Evolutionary conservation across 2,113 vertebrate species (phyloP).

Genomic region (Argyrosomus japonicus): DNA sequence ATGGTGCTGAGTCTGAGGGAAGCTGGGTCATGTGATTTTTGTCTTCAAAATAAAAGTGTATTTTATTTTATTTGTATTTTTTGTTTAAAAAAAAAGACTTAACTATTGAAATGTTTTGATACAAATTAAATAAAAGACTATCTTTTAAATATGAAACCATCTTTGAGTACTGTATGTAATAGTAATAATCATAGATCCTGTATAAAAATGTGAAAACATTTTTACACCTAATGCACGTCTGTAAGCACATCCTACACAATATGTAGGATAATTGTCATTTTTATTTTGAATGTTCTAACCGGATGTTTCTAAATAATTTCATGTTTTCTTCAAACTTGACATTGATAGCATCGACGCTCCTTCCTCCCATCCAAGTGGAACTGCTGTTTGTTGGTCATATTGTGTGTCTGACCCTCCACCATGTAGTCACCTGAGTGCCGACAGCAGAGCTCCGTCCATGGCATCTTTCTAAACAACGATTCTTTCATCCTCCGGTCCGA

Average conservation of each 20-base stretch:
- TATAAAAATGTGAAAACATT: neutral
- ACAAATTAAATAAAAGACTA: constrained; percentile 6
- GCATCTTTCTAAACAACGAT: neutral
- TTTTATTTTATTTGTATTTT: neutral
- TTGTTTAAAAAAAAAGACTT: neutral
- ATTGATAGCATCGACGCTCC: neutral
- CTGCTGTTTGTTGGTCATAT: neutral
- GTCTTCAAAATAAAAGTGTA: constrained; percentile 18
- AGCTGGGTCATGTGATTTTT: neutral
- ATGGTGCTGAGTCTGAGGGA: constrained; percentile 10
- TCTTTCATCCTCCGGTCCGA: neutral
- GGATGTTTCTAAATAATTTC: neutral
- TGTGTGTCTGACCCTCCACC: constrained; percentile 5
- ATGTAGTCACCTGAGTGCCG: constrained; percentile 36
- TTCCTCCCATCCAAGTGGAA: neutral
- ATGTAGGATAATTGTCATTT: neutral
- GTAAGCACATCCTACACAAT: too few relatives aligned
- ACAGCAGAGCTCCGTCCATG: constrained; percentile 15
- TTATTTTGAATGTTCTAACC: neutral
- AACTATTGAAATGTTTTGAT: constrained; percentile 8
- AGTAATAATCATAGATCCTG: neutral
- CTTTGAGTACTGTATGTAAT: neutral
- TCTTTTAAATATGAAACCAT: neutral
- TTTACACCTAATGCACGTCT: neutral
- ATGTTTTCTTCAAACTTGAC: neutral